Base-by-base conservation (phyloP, 2,888 invertebrate genomes). In the Laspeyria flexula region DNA sequence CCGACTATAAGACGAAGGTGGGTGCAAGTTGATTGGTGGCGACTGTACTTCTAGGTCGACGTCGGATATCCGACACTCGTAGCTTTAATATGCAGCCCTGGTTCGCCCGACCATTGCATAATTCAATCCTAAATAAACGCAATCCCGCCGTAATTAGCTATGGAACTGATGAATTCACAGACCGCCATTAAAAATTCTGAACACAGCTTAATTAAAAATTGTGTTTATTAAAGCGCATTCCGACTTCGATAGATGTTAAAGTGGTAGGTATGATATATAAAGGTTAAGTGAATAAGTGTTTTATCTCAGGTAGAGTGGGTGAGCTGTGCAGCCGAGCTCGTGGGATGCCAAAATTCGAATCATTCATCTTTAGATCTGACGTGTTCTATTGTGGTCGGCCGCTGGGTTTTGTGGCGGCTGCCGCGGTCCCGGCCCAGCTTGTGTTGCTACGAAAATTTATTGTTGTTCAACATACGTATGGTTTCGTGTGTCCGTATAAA, bases 321-420 rank as follows among this genome's bases (percentile, higher is more conserved):
- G 56, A 43, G 42, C 23, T 12, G 15, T 7, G 21, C 29, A 7
- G 27, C 15, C 7, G 47, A 33, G 57, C 34, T 66, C 65, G 81
- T 78, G 76, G 79, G 83, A 83, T 79, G 80, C 79, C 82, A 68
- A 87, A 85, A 83, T 85, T 80, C 74, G 79, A 85, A 88, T 85
- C 90, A 92, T 92, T 91, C 87, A 88, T 93, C 90, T 91, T 90
- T 79, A 86, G 87, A 89, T 89, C 90, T 88, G 93, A 92, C 91
- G 80, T 76, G 75, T 81, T 83, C 89, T 89, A 89, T 90, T 90
- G 90, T 90, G 71, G 75, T 65, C 69, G 68, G 69, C 69, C 54
- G 66, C 74, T 71, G 67, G 72, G 69, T 80, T 77, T 77, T 71
- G 76, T 76, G 73, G 71, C 73, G 72, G 11, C n/a, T n/a, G 71